Percentiles rank a stretch among this genome's conserved stretches.
These are phyloP conservation scores for Ditylenchus weischeri DNA, from an alignment of 2,888 invertebrate species.

Conservation along the genomic window DNA sequence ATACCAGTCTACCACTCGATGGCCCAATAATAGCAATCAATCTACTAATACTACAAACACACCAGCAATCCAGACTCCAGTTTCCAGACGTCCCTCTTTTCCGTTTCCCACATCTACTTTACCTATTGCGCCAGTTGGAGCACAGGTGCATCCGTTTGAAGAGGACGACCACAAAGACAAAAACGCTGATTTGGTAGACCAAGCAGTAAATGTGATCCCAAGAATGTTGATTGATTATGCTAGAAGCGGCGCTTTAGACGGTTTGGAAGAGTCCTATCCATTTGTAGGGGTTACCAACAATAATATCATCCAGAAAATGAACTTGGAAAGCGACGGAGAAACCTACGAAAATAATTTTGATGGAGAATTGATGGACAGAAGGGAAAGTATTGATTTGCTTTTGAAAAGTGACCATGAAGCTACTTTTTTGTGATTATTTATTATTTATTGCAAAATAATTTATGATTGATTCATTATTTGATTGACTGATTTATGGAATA, in stretches of 20 bases:
- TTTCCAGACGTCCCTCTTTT: neutral
- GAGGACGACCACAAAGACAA: no score
- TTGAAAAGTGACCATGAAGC: slow-evolving; percentile 14
- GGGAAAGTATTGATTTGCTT: slow-evolving; percentile 4
- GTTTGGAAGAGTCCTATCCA: no score
- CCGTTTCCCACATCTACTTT: neutral
- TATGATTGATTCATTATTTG: neutral
- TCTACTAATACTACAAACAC: slow-evolving; percentile 6
- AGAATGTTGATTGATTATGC: no score
- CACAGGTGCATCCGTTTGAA: no score
- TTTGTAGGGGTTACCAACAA: no score
- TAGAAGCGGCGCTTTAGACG: no score
- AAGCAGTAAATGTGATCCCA: no score
- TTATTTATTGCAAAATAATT: neutral
- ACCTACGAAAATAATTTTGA: neutral
- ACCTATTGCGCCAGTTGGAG: neutral
- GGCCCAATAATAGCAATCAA: neutral
- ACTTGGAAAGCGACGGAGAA: neutral
- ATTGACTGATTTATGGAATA: no score
- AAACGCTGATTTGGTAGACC: no score
- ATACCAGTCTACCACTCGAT: neutral
- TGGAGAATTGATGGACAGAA: neutral
- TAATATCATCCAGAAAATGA: no score
- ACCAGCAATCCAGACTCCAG: neutral
- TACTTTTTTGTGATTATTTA: slow-evolving; percentile 6